phyloP scores from a whole-genome alignment of 1,140 invertebrate genomes.

The Drosophila sechellia region DNA sequence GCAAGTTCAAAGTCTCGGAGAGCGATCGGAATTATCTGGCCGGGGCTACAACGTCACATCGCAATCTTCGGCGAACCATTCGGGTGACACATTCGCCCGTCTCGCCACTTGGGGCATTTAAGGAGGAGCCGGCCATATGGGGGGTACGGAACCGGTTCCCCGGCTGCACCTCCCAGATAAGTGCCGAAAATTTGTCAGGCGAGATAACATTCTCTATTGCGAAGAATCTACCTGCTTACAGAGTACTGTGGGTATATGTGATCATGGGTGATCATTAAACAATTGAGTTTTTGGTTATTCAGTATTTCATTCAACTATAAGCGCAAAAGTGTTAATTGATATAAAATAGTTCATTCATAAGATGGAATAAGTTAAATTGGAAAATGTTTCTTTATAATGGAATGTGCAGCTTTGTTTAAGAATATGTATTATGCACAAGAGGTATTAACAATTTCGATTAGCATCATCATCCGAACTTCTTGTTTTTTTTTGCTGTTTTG shows the following conservation, averaged over 20 bases:
- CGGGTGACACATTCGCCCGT: constrained; percentile 69
- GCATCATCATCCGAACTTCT: background rate
- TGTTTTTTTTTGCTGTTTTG: constrained; percentile 33
- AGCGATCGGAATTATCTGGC: constrained; percentile 65
- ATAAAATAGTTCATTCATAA: no score
- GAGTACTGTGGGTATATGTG: background rate
- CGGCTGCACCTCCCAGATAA: constrained; percentile 37
- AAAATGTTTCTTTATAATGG: no score
- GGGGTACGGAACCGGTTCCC: constrained; percentile 54
- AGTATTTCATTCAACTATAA: no score
- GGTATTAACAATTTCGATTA: constrained; percentile 14
- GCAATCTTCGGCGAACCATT: constrained; percentile 49
- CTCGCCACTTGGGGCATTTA: constrained; percentile 24
- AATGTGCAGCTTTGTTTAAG: no score
- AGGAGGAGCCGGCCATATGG: background rate
- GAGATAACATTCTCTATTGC: constrained; percentile 40
- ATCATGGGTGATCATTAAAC: no score
- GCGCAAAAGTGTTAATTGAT: no score
- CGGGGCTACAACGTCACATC: constrained; percentile 58
- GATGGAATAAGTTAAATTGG: no score
- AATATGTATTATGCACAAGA: background rate
- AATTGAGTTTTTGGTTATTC: no score
- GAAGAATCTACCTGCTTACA: background rate
- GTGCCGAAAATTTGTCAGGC: constrained; percentile 38
- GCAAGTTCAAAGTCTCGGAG: constrained; percentile 66